A percentile compares a stretch with the other conserved stretches of the same genome.
Evolutionary conservation across 2,797 vertebrate genomes (phyloP).

Genomic region (Sebastolobus alascanus): DNA sequence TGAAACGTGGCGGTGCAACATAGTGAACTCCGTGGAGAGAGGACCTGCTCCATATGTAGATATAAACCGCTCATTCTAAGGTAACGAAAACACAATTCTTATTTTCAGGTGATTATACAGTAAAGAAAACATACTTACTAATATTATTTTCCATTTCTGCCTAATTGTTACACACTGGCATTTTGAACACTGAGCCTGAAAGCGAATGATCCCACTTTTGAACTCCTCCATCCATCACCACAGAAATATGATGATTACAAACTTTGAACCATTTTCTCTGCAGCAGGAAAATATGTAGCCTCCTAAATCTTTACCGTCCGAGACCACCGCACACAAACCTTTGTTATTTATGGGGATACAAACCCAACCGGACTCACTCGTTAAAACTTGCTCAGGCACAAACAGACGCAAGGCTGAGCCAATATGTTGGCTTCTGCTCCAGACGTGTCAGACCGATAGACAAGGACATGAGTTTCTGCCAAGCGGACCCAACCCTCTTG

Average conservation of each 20-base stretch:
- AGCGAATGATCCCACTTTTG: slow-evolving; percentile 19
- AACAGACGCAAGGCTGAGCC: slow-evolving; percentile 65
- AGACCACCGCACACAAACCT: slow-evolving; percentile 65
- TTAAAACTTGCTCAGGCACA: slow-evolving; percentile 60
- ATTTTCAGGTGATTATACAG: too few species aligned
- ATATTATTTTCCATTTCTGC: too few species aligned
- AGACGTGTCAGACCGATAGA: slow-evolving; percentile 72
- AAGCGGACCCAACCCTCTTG: slow-evolving; percentile 65
- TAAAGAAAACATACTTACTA: too few species aligned
- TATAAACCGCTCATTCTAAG: too few species aligned
- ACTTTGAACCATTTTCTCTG: slow-evolving; percentile 64
- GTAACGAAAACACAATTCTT: too few species aligned
- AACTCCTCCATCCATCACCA: slow-evolving; percentile 40
- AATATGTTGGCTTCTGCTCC: slow-evolving; percentile 61
- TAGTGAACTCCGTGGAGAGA: too few species aligned
- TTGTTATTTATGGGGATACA: slow-evolving; percentile 64
- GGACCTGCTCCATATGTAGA: too few species aligned
- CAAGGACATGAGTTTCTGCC: slow-evolving; percentile 77
- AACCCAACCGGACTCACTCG: slow-evolving; percentile 54
- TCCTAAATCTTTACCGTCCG: slow-evolving; percentile 63
- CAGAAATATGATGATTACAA: slow-evolving; percentile 64
- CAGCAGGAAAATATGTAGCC: slow-evolving; percentile 56
- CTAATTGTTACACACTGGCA: too few species aligned
- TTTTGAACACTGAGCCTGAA: slow-evolving; percentile 27
- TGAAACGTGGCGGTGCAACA: too few species aligned